Base-by-base conservation (phyloP, 2,797 vertebrate species). In the Etheostoma nigrum region DNA sequence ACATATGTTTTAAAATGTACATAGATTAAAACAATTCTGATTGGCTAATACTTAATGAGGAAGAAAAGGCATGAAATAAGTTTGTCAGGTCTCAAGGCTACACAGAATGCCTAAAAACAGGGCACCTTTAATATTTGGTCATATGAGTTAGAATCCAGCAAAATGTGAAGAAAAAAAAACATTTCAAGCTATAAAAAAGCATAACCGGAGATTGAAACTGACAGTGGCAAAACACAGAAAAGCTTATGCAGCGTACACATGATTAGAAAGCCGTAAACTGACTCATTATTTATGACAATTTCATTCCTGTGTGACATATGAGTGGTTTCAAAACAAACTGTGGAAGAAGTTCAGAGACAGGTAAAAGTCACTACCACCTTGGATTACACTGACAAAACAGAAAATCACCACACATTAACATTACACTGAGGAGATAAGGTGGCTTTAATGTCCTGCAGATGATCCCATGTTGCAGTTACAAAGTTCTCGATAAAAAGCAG, bases 391-490 rank as follows among this genome's bases (percentile, higher is more conserved):
- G 48, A 58, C 53, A 64, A 60, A 59, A 59, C 81, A 57, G 75
- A 53, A 70, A 83, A 81, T 70, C 75, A 53, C 25, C 33, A 75
- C 52, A 84, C 55, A 78, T 79, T 83, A 87, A 75, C 81, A 86
- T 79, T 75, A 89, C 73, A 88, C 67, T 18, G 70, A 67, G 64
- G 69, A 79, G 84, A 91, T 85, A 91, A 90, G 78, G 67, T 66
- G 11, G 68, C 84, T 86, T 86, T 89, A 89, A 92, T 76, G 71
- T 86, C 75, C 86, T 25, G 66, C 86, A 89, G 85, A 91, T 90
- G 83, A 91, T 86, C 86, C 86, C 79, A 72, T 87, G 92, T 88
- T 81, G 84, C 84, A 74, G 81, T 77, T 67, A 85, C 88, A 91
- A 84, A 90, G 87, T 83, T 82, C 72, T 61, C 0, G 84, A 91